phyloP scores from a whole-genome alignment of 2,888 invertebrate genomes.

The Conops quadrifasciatus region DNA sequence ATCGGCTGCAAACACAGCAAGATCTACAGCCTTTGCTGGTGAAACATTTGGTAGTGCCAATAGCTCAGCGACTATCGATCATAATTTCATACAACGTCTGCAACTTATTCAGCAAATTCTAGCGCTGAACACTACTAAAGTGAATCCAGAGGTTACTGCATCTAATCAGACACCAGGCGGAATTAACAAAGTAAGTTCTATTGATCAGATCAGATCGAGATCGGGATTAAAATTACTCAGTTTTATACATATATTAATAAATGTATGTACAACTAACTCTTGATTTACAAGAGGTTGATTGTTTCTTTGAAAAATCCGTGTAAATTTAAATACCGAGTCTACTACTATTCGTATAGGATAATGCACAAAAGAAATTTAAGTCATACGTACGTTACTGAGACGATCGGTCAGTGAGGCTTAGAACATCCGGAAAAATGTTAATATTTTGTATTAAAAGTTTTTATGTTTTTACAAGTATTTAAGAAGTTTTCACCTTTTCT shows the following conservation, averaged over 20 bases:
- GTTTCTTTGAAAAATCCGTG: background rate
- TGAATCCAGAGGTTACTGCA: constrained; percentile 22
- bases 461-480: too few relatives aligned
- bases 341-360: too few relatives aligned
- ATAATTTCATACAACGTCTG: constrained; percentile 41
- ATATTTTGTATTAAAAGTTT: too few relatives aligned
- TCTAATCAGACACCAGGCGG: background rate
- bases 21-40: background rate
- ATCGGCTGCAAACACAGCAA: background rate
- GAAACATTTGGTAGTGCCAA: background rate
- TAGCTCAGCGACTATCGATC: constrained; percentile 32
- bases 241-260: background rate
- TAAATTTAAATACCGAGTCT: too few relatives aligned
- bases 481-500: too few relatives aligned
- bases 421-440: too few relatives aligned
- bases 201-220: constrained; percentile 29
- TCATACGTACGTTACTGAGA: too few relatives aligned
- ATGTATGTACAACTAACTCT: background rate
- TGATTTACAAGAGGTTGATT: too few relatives aligned
- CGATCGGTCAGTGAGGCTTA: too few relatives aligned
- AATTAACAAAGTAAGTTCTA: background rate
- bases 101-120: constrained; percentile 45
- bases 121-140: constrained; percentile 42
- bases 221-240: background rate
- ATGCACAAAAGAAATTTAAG: too few relatives aligned